Percentiles rank a stretch among this genome's conserved stretches.
Conservation (phyloP, 2,888 invertebrate genomes). For the Pantelozetes paolii region DNA sequence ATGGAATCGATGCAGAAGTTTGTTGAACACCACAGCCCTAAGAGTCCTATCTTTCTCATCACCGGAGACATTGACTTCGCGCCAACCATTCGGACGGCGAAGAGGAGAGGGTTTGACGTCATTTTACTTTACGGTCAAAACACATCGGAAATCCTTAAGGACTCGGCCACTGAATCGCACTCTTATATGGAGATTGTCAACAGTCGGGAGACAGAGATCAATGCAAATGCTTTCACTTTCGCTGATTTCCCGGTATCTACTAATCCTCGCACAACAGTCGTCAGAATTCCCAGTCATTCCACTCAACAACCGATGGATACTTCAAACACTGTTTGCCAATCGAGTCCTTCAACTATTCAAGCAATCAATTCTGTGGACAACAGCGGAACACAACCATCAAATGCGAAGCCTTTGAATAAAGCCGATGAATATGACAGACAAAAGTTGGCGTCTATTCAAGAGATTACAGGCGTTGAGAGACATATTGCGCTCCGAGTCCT, state of each 20-base stretch:
- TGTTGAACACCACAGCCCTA: constrained; percentile 1
- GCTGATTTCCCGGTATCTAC: not conserved
- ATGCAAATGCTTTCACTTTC: not conserved
- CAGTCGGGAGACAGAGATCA: not conserved
- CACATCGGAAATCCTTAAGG: not conserved
- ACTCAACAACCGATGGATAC: too few species aligned
- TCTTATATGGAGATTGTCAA: not conserved
- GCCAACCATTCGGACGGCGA: not conserved
- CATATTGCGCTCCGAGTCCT: not conserved
- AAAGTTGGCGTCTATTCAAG: too few species aligned
- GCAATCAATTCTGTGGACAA: not conserved
- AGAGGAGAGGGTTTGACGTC: not conserved
- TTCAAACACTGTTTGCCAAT: too few species aligned
- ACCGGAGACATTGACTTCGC: constrained; percentile 30
- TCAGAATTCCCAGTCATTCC: too few species aligned
- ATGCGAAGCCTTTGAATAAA: too few species aligned
- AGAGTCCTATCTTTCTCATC: not conserved
- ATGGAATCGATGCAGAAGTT: constrained; percentile 16
- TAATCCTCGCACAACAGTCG: too few species aligned
- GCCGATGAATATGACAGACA: too few species aligned
- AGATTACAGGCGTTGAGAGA: not conserved
- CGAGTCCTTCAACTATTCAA: too few species aligned
- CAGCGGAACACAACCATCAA: not conserved
- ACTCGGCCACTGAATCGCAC: constrained; percentile 9
- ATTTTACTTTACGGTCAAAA: not conserved